These are phyloP conservation scores for Bombus breviceps DNA, from an alignment of 1,140 invertebrate species.

Conservation along the genomic window DNA sequence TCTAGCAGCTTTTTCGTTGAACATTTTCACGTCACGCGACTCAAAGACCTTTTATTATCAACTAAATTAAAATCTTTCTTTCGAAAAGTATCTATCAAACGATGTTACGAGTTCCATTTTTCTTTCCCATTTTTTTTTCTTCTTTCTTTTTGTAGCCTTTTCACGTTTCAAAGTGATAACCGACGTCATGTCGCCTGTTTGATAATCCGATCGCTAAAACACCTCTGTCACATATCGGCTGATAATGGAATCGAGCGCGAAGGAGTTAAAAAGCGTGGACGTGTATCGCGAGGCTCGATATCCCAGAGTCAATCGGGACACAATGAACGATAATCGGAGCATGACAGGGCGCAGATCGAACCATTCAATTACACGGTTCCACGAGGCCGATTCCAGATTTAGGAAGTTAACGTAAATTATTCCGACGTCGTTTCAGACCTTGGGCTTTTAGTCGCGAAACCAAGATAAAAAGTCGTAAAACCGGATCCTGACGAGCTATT, in stretches of 20 bases:
- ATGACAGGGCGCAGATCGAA: neutral
- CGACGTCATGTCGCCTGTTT: neutral
- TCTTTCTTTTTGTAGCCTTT: neutral
- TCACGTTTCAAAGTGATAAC: neutral
- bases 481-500: neutral
- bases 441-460: neutral
- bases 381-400: neutral
- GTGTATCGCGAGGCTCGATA: neutral
- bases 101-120: neutral
- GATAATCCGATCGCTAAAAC: conserved; percentile 2
- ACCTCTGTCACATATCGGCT: neutral
- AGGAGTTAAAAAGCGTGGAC: neutral
- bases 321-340: conserved; percentile 31
- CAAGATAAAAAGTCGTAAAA: conserved; percentile 10
- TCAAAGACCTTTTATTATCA: neutral
- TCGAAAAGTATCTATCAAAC: neutral
- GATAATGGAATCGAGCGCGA: neutral
- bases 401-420: conserved; percentile 23
- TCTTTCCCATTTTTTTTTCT: neutral
- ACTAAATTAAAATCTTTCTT: neutral
- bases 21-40: neutral
- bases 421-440: neutral
- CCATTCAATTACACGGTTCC: conserved; percentile 16
- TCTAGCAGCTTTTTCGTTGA: neutral
- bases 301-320: conserved; percentile 13